A percentile compares a stretch with the other conserved stretches of the same genome.
Conservation (phyloP, 1,140 invertebrate species). For the Hyposmocoma kahamanoa region DNA sequence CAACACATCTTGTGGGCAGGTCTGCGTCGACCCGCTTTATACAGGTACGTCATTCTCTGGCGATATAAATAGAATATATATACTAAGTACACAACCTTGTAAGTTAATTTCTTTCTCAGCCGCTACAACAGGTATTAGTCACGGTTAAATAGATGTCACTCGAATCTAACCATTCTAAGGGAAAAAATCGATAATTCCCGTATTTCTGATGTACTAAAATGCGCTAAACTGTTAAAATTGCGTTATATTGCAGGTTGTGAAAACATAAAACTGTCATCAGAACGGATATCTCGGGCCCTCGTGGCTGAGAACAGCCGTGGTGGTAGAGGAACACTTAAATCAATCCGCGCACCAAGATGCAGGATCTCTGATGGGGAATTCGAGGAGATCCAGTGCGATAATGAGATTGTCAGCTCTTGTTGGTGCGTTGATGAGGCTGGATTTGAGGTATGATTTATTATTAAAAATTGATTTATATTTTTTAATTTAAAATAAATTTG, state of each 20-base stretch:
- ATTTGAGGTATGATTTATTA: slow-evolving; percentile 74
- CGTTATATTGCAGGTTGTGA: slow-evolving; percentile 64
- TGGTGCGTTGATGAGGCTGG: slow-evolving; percentile 89
- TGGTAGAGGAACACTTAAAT: slow-evolving; percentile 33
- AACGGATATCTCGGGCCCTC: slow-evolving; percentile 55
- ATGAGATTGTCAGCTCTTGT: slow-evolving; percentile 78
- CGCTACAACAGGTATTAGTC: too few species aligned
- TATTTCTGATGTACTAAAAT: too few species aligned
- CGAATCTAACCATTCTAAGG: too few species aligned
- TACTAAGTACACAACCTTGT: too few species aligned
- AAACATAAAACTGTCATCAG: slow-evolving; percentile 53
- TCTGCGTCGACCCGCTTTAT: slow-evolving; percentile 53
- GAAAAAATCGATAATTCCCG: too few species aligned
- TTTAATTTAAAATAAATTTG: too few species aligned
- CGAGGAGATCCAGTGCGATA: slow-evolving; percentile 83
- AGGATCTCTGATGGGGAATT: slow-evolving; percentile 81
- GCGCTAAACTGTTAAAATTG: too few species aligned
- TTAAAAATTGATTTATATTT: too few species aligned
- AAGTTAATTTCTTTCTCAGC: too few species aligned
- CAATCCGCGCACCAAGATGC: slow-evolving; percentile 80
- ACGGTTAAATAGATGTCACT: too few species aligned
- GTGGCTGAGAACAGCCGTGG: slow-evolving; percentile 50
- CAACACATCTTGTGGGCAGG: slow-evolving; percentile 40
- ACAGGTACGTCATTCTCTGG: slow-evolving; percentile 50
- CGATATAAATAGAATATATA: too few species aligned